Base-by-base conservation (phyloP, 1,140 invertebrate species). In the Dinoponera quadriceps region DNA sequence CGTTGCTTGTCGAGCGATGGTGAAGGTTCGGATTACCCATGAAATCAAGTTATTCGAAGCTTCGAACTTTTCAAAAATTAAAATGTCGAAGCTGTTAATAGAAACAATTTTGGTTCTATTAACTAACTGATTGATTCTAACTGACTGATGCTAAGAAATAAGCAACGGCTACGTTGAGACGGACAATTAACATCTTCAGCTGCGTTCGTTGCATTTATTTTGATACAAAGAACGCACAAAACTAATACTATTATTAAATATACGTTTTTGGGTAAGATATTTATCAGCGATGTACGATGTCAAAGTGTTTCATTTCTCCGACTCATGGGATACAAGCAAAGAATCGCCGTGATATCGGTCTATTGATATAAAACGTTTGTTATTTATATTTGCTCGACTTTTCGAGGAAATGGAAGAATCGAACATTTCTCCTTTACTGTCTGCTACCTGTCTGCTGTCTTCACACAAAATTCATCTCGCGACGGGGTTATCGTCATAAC, bases 171-270 rank as follows among this genome's bases (percentile, higher is more conserved):
- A 44, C 9, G 3, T 44, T 9, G 11, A 44, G 9, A 44, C 11
- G 11, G 11, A 9, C 9, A 44, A 44, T 44, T 11, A 11, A 44
- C 71, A 84, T 84, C 71, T 62, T 33, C 25, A 55, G 25, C 25
- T 16, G 27, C 25, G 63, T 84, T 85, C 57, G 71, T 85, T 84
- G 84, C 71, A 84, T 84, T 84, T 84, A 71, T 69, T 71, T 27
- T 16, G 29, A 13, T n/a, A 33, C 38, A 59, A 60, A 25, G 29
- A 27, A 11, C 51, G 4, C 25, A 27, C 16, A 13, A 54, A 83
- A 27, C 29, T 66, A 73, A 83, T 38, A 22, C 25, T 38, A 1
- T 44, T 11, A 44, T 9, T 44, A 44, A 44, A 44, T 44, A 25
- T 66, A 59, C 22, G 60, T 68, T 74, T 73, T 16, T 66, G 60